Evolutionary conservation across 2,797 vertebrate species (phyloP), one percentile per base, ranked within the genome.

Genomic region (Acanthurus tractus): DNA sequence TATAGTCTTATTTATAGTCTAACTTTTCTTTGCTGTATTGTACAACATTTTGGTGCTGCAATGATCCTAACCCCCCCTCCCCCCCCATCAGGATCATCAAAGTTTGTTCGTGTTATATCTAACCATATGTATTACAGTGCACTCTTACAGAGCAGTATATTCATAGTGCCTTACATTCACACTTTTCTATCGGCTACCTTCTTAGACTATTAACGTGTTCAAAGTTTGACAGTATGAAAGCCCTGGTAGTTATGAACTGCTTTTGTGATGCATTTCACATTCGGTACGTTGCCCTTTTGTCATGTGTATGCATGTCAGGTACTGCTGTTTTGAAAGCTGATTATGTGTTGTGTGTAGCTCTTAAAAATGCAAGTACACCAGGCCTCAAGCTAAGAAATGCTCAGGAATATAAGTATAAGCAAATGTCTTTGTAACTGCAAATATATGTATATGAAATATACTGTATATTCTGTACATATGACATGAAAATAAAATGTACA

Each of bases 311-410:
- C 65, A 74, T 82, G 79, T 83, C 67, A 80, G 89, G 88, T 88
- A 87, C 84, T 76, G 49, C 71, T 80, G 61, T 63, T 85, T 85
- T 71, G 56, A 53, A 82, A 67, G 77, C 75, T 82, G 66, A 48
- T 74, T 45, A 65, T 77, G 57, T 72, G 36, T 94, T 92, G 85
- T 92, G 45, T 83, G 91, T 94, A 95, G 90, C 94, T 88, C 94
- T 93, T 95, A 95, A 90, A 90, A 93, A 85, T 88, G 82, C 86
- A 95, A 94, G 94, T 83, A 49, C 90, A 89, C 88, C 95, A 94
- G 90, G 94, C 93, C 95, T 96, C 95, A 96, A 95, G 96, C 96
- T 95, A 63, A n/a, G 48, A 90, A 78, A 83, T 66, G 78, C 93
- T 93, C 94, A 94, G 92, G 91, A 93, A 94, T 88, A 80, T 84